Base-by-base conservation (phyloP, 1,140 invertebrate species). In the Aphelinus atriplicis region DNA sequence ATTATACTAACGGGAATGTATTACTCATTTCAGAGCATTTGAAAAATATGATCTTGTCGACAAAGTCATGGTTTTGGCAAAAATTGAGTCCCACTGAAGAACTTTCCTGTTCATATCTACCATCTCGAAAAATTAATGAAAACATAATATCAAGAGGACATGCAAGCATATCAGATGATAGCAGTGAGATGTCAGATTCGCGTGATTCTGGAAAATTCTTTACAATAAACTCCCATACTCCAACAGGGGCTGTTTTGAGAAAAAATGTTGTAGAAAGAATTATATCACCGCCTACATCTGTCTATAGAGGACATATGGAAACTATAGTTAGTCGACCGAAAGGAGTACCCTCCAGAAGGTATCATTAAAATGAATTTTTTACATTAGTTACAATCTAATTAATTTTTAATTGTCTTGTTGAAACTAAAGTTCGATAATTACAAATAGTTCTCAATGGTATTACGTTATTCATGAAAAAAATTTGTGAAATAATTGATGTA, bases 101-200 rank as follows among this genome's bases (percentile, higher is more conserved):
- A 50, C 69, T 86, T 5, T 84, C 85, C 5, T 87, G 86, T 60
- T 86, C 86, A 1, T 87, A 87, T 71, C 48, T 80, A 3, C 78
- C 84, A 2, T 76, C 81, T 1, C 82, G 70, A 43, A 85, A 80
- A 72, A 56, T 42, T 53, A 80, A 53, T 0, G 81, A 86, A n/a
- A 81, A 80, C 43, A 61, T 82, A 53, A 4, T 84, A 10, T 67
- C 42, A 3, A 77, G 77, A 42, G 58, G 70, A 47, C 46, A 45
- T 57, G 60, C 75, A 3, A 81, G 78, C 68, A 66, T 79, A 51
- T 82, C 82, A 0, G 80, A 86, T 3, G 82, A 85, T 67, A 42
- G 68, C 2, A 81, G 76, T 0, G 79, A 84, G 47, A 76, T 57
- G 45, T 65, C 67, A 42, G 62, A 69, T 55, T 79, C 75, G 51